phyloP scores from a whole-genome alignment of 2,113 vertebrate species.

The Lasiurus cinereus region DNA sequence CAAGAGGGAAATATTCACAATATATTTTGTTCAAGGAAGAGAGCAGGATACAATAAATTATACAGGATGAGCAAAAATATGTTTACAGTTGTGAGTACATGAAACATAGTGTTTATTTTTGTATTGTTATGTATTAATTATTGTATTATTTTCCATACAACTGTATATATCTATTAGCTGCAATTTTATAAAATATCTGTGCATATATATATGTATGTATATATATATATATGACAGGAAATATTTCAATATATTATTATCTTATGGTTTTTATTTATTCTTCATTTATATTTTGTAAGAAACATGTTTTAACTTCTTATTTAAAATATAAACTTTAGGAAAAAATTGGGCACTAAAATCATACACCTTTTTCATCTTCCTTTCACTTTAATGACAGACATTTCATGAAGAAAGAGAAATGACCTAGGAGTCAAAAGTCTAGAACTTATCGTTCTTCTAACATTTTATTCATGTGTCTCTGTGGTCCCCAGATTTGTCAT shows the following conservation, averaged over 20 bases:
- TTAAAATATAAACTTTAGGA: constrained; percentile 55
- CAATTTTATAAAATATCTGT: background rate
- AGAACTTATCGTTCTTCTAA: background rate
- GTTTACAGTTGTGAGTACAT: background rate
- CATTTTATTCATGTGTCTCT: constrained; percentile 4
- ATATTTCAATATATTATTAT: constrained; percentile 36
- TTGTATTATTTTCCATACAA: background rate
- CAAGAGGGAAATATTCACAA: constrained; percentile 38
- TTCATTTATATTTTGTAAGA: constrained; percentile 52
- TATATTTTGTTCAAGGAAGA: constrained; percentile 54
- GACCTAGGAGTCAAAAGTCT: background rate
- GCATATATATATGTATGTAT: background rate
- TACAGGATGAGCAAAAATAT: background rate
- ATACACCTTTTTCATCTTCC: background rate
- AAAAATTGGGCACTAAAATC: background rate
- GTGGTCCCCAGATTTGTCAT: background rate
- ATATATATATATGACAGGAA: constrained; percentile 28
- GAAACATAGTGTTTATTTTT: background rate
- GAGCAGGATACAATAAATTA: background rate
- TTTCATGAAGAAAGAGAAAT: background rate
- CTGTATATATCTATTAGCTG: background rate
- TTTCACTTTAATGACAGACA: constrained; percentile 18
- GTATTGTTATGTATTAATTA: background rate
- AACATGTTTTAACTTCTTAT: constrained; percentile 42
- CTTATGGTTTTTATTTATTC: constrained; percentile 58